Evolutionary conservation across 30 jellyfish, hydroid and myxozoan species (phyloP).

Genomic region (Turritopsis dohrnii): DNA sequence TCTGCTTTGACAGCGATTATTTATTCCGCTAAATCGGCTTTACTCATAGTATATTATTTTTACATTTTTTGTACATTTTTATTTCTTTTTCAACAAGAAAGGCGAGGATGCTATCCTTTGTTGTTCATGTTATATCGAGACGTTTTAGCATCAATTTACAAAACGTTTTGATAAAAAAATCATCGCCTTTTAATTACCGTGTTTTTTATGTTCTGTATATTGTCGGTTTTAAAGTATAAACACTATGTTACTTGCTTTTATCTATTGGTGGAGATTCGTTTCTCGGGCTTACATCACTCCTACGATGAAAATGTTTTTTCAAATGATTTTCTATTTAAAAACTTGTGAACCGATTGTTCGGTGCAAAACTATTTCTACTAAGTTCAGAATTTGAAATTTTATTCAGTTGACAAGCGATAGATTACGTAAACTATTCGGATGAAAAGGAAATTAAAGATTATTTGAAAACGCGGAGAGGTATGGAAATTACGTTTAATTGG

Average conservation of each 20-base stretch:
- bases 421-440: neutral
- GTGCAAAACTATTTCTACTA: neutral
- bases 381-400: neutral
- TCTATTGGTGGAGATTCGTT: neutral
- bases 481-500: neutral
- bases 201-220: neutral
- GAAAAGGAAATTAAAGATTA: neutral
- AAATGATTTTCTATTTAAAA: neutral
- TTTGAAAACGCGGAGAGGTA: neutral
- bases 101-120: neutral
- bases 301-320: neutral
- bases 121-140: neutral
- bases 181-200: neutral
- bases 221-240: neutral
- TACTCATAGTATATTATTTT: neutral
- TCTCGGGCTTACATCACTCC: neutral
- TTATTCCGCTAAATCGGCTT: neutral
- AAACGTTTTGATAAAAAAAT: neutral
- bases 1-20: neutral
- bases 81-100: neutral
- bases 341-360: neutral
- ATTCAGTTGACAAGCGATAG: neutral
- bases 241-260: neutral
- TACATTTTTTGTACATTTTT: neutral
- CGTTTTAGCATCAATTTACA: neutral